phyloP scores from a whole-genome alignment of 2,113 vertebrate genomes.

The Phalacrocorax carbo region DNA sequence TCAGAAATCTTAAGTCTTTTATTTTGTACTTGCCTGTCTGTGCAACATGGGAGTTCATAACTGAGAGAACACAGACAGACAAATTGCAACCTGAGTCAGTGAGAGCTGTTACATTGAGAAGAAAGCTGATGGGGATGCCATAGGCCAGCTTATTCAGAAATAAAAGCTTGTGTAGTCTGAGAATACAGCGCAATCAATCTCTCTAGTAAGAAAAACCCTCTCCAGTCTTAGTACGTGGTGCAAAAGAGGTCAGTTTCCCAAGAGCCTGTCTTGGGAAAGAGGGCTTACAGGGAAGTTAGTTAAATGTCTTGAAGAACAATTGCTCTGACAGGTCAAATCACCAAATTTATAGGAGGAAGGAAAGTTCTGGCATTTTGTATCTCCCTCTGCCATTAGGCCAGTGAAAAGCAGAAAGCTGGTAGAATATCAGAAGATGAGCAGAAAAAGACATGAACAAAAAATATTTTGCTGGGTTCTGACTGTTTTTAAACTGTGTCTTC shows the following conservation, averaged over 20 bases:
- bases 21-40: accelerated
- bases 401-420: not conserved
- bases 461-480: not conserved
- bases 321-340: not conserved
- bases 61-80: not conserved
- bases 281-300: not conserved
- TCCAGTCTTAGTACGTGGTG: accelerated
- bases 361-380: not conserved
- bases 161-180: not conserved
- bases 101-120: not conserved
- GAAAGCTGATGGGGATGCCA: not conserved
- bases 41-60: accelerated
- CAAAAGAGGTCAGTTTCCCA: not conserved
- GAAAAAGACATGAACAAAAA: not conserved
- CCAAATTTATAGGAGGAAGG: not conserved
- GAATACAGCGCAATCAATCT: not conserved
- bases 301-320: not conserved
- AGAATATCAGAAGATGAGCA: not conserved
- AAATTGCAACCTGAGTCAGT: accelerated
- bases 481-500: not conserved
- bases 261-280: not conserved
- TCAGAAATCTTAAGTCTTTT: not conserved
- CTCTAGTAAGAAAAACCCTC: not conserved
- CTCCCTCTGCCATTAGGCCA: not conserved
- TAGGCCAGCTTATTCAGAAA: not conserved